Base-by-base conservation (phyloP, 2,113 vertebrate genomes). In the Sinocyclocheilus rhinocerous region DNA sequence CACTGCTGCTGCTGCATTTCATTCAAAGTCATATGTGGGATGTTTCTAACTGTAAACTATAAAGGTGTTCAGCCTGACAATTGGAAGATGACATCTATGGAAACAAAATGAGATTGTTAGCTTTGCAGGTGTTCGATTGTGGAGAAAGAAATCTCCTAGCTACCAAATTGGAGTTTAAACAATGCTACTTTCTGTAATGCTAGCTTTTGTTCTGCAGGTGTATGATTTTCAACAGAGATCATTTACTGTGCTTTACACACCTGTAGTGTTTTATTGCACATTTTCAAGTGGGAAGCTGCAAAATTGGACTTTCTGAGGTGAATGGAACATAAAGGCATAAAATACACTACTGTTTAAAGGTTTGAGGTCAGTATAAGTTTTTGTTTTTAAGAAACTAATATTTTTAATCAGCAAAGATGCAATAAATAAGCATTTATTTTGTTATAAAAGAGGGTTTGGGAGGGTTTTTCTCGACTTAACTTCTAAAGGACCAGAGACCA, bases 81-180 rank as follows among this genome's bases (percentile, higher is more conserved):
- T 45, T 42, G 63, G 12, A 75, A 3, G 22, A 75, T 48, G 39
- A 75, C 22, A 75, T 45, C 20, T 75, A 24, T 48, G 45, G 45
- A 24, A 50, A 52, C 12, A 52, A n/a, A 76, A 48, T 29, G 42
- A n/a, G 75, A 52, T 52, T 50, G 75, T 52, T 50, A 77, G 48
- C 72, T 24, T 55, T 77, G 15, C 48, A 77, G 75, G 75, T 77
- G 48, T 77, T 77, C 4, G n/a, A 18, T 77, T 77, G 11, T 75
- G 12, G 11, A 24, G 72, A 48, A 75, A 75, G 39, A 48, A 52
- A 18, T 39, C 75, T 77, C 45, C 48, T 16, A 55, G 48, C 13
- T 29, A 77, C 48, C 16, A 52, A 52, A 55, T 18, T 55, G 48
- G 13, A 52, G 75, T 16, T 55, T 77, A 52, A 76, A 52, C 45